phyloP scores from a whole-genome alignment of 1,140 invertebrate genomes.

The Drosophila grimshawi region DNA sequence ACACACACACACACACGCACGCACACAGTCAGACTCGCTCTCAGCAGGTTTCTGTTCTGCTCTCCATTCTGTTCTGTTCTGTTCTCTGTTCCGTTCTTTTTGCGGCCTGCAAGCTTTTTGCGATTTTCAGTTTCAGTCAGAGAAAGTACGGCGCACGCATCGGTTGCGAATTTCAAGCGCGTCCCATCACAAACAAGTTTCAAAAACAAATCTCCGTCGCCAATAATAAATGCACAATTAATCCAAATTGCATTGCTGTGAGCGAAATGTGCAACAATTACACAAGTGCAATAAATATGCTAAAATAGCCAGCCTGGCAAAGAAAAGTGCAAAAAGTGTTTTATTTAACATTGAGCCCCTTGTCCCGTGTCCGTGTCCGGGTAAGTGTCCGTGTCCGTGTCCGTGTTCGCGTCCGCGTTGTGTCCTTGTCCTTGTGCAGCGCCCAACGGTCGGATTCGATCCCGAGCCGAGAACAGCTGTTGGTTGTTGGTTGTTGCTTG shows the following conservation, averaged over 20 bases:
- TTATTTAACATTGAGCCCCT: too few relatives aligned
- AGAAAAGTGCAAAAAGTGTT: slow-evolving; percentile 2
- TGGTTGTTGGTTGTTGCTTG: slow-evolving; percentile 63
- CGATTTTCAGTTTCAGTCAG: slow-evolving; percentile 70
- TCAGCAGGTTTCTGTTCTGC: slow-evolving; percentile 33
- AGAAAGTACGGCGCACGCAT: slow-evolving; percentile 75
- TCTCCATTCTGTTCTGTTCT: slow-evolving; percentile 14
- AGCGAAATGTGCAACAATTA: slow-evolving; percentile 31
- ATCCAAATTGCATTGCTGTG: neutral
- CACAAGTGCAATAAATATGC: neutral
- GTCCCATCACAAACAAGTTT: slow-evolving; percentile 33
- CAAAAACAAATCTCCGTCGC: slow-evolving; percentile 36
- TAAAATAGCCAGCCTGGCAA: neutral
- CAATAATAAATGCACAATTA: slow-evolving; percentile 21
- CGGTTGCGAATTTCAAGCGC: slow-evolving; percentile 64
- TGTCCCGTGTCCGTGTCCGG: slow-evolving; percentile 20
- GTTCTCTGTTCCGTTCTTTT: slow-evolving; percentile 44
- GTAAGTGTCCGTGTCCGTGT: slow-evolving; percentile 24
- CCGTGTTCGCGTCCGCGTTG: slow-evolving; percentile 43
- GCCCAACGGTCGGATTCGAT: slow-evolving; percentile 36
- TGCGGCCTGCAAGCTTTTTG: slow-evolving; percentile 50
- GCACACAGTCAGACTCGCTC: slow-evolving; percentile 18
- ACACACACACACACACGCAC: neutral
- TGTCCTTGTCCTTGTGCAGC: slow-evolving; percentile 81
- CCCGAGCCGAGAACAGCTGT: slow-evolving; percentile 71